Percentiles rank a stretch among this genome's conserved stretches.
Conservation (phyloP, 2,113 vertebrate genomes). For the Apteryx owenii region DNA sequence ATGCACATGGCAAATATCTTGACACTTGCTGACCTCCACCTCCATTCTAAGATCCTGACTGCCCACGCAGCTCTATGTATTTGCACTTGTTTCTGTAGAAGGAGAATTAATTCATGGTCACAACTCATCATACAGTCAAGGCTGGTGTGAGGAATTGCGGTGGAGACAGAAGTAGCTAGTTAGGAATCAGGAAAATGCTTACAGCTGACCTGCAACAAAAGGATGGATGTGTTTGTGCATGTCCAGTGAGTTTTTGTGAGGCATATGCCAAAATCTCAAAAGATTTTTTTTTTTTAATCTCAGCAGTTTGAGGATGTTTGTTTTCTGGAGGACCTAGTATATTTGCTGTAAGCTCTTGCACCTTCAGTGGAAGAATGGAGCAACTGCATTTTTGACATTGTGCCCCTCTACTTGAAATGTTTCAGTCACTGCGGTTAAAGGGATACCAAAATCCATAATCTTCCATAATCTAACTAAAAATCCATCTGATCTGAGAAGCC, state of each 20-base stretch:
- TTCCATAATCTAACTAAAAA: background rate
- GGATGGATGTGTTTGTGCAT: background rate
- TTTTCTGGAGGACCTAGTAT: background rate
- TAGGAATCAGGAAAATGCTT: background rate
- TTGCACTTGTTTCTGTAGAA: background rate
- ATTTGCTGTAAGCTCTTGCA: background rate
- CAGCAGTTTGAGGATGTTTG: background rate
- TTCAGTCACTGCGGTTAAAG: background rate
- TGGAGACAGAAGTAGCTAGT: background rate
- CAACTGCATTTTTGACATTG: background rate
- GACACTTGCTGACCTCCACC: background rate
- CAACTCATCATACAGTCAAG: background rate
- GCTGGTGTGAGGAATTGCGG: background rate
- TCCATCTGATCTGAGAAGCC: too few species aligned
- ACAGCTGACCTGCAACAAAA: background rate
- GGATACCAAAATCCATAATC: background rate
- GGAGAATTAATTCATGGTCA: background rate
- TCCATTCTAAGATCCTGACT: too few species aligned
- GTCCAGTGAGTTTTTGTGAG: background rate
- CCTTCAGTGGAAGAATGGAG: too few species aligned
- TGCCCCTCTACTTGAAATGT: background rate
- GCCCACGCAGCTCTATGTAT: too few species aligned
- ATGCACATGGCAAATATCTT: background rate
- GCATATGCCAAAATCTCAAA: background rate
- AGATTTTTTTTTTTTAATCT: background rate